Conservation (phyloP, 2,113 vertebrate genomes). For the Myodes glareolus region DNA sequence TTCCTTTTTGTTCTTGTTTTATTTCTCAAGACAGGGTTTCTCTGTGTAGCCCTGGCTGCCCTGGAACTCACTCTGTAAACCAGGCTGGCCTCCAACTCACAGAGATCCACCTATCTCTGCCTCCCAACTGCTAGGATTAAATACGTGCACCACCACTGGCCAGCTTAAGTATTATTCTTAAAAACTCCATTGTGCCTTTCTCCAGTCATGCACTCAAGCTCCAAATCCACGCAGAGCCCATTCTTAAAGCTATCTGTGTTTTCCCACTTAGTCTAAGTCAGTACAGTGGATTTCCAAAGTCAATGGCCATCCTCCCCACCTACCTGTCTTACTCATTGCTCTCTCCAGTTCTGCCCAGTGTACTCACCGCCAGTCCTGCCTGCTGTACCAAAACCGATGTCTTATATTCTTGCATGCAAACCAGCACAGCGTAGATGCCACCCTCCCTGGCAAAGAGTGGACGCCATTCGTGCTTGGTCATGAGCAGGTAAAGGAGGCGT, state of each 20-base stretch:
- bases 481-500: slow-evolving; percentile 89
- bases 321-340: too few relatives aligned
- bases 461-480: slow-evolving; percentile 92
- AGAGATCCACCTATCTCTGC: too few relatives aligned
- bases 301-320: background rate
- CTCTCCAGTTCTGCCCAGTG: background rate
- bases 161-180: background rate
- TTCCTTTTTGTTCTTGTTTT: background rate
- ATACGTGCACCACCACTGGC: too few relatives aligned
- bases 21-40: too few relatives aligned
- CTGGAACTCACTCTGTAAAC: too few relatives aligned
- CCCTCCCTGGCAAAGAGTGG: slow-evolving; percentile 94
- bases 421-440: slow-evolving; percentile 92
- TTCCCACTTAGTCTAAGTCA: background rate
- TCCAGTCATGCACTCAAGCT: background rate
- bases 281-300: background rate
- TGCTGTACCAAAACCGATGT: slow-evolving; percentile 90
- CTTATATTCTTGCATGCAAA: slow-evolving; percentile 92
- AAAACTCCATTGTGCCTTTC: background rate
- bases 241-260: background rate
- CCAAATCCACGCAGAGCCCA: background rate
- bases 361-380: slow-evolving; percentile 92
- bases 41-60: background rate
- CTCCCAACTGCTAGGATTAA: too few relatives aligned
- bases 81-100: too few relatives aligned